A percentile compares a stretch with the other conserved stretches of the same genome.
These are phyloP conservation scores for Cerastis rubricosa DNA, from an alignment of 2,888 invertebrate species.

Conservation along the genomic window DNA sequence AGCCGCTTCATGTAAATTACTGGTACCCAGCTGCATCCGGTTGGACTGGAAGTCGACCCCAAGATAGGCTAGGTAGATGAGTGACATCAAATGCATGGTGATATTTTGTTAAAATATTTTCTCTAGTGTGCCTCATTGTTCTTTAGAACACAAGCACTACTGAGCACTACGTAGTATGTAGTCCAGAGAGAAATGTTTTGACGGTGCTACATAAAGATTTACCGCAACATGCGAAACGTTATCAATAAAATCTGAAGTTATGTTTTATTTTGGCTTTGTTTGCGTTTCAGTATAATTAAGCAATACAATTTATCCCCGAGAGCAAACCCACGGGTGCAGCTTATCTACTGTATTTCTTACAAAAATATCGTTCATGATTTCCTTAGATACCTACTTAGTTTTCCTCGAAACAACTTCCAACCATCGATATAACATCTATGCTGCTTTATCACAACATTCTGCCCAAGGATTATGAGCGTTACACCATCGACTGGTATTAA, in stretches of 20 bases:
- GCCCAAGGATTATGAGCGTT: slow-evolving; percentile 37
- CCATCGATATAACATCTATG: slow-evolving; percentile 20
- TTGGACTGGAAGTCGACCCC: too few species aligned
- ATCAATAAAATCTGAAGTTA: neutral
- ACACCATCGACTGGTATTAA: slow-evolving; percentile 52
- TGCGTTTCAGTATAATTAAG: neutral
- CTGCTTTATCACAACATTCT: slow-evolving; percentile 46
- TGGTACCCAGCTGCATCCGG: too few species aligned
- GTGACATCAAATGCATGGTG: too few species aligned
- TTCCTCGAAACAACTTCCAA: neutral
- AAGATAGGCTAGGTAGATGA: too few species aligned
- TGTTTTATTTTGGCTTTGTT: neutral
- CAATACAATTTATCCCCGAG: neutral
- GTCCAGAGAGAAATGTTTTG: neutral
- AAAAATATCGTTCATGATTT: neutral
- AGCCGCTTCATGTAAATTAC: too few species aligned
- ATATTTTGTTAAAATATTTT: neutral
- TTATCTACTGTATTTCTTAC: neutral
- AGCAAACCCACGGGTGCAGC: too few species aligned
- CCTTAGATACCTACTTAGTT: slow-evolving; percentile 4
- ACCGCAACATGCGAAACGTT: too few species aligned
- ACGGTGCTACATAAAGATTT: too few species aligned
- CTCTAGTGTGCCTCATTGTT: neutral
- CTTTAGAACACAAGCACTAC: neutral
- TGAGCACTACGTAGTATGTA: neutral